Percentiles rank a stretch among this genome's conserved stretches.
phyloP scores from a whole-genome alignment of 2,888 invertebrate species.

The Charanyca ferruginea region DNA sequence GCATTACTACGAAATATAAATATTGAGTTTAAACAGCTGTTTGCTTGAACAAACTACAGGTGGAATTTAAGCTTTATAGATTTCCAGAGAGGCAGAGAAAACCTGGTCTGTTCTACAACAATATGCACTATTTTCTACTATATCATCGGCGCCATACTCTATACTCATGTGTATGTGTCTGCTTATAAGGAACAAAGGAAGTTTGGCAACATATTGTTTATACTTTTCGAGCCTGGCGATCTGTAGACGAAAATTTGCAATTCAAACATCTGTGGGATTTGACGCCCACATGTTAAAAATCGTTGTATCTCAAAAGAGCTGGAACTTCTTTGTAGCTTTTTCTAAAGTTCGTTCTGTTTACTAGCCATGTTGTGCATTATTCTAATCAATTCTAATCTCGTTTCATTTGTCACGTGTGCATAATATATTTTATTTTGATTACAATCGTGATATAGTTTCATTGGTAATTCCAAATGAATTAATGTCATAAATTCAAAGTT shows the following conservation, averaged over 20 bases:
- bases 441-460: constrained; percentile 4
- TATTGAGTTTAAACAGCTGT: constrained; percentile 54
- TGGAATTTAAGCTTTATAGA: constrained; percentile 6
- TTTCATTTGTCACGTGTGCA: constrained; percentile 18
- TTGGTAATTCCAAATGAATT: constrained; percentile 11
- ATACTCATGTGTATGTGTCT: constrained; percentile 64
- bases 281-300: constrained; percentile 73
- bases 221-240: constrained; percentile 78
- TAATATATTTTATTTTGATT: constrained; percentile 22
- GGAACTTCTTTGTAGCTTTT: constrained; percentile 11
- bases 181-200: constrained; percentile 88
- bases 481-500: constrained; percentile 1
- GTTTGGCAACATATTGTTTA: constrained; percentile 86
- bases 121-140: constrained; percentile 58
- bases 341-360: constrained; percentile 8
- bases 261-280: constrained; percentile 74
- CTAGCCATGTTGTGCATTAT: not conserved
- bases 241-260: constrained; percentile 83
- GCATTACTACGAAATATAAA: constrained; percentile 40
- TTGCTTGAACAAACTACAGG: constrained; percentile 25
- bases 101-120: constrained; percentile 57
- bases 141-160: constrained; percentile 73
- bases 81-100: constrained; percentile 11
- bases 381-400: constrained; percentile 37
- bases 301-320: constrained; percentile 15